Evolutionary conservation across 2,797 vertebrate genomes (phyloP), one percentile per base, ranked within the genome.

Genomic region (Hafferia zeledoni): DNA sequence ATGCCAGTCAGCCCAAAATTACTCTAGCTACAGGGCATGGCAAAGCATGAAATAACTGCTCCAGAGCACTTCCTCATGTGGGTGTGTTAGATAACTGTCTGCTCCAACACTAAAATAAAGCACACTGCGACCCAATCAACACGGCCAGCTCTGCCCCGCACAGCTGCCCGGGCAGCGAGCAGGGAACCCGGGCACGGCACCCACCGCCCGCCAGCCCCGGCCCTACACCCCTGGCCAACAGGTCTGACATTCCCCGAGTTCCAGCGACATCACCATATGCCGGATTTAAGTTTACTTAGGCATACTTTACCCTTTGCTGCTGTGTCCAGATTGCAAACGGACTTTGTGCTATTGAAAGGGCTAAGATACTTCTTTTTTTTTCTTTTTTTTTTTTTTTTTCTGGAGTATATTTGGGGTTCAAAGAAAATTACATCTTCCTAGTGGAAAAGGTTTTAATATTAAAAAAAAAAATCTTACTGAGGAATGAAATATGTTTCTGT

Each of bases 61-160:
- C 97, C 96, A 85, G 95, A 98, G 94, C 91, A 98, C 97, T 98
- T 98, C 97, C 97, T 98, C 93, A 9, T 97, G 97, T 97, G 97
- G 97, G 97, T 97, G 97, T 97, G 97, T 97, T 97, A 98, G 97
- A 97, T 98, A 98, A 97, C 97, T 98, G 97, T 98, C 97, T 97
- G 94, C 95, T 97, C 95, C 93, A 97, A 94, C 80, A 64, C 93
- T 97, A 96, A 98, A 98, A 98, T 94, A 97, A 98, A 97, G 97
- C 93, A 61, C 64, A 44, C 83, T 65, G 65, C 91, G 94, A 96
- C 93, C 96, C 85, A 91, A 71, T 22, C 89, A 86, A 64, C 80
- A 83, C 61, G 22, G 31, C 5, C 2, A 82, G 92, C 94, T 91
- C 81, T 53, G 90, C 89, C 95, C 83, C 39, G 57, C 83, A 71